These are phyloP conservation scores for Mormyrus iriodes DNA, from an alignment of 2,113 vertebrate genomes.

Conservation along the genomic window DNA sequence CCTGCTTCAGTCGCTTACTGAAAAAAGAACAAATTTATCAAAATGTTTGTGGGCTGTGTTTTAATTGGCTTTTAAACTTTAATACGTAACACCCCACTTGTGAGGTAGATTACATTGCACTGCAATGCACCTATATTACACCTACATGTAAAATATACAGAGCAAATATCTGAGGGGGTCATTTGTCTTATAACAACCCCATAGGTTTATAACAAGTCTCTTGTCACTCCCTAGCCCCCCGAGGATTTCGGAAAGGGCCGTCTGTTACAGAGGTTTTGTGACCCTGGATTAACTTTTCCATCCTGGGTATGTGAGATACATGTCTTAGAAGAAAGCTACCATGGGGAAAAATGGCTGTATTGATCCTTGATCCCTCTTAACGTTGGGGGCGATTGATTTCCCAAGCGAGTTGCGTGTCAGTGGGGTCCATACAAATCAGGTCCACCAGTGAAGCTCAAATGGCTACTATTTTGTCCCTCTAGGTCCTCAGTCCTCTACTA, in stretches of 20 bases:
- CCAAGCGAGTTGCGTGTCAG: conserved; percentile 26
- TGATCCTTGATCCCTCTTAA: background rate
- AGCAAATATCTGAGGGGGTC: background rate
- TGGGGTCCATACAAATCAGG: conserved; percentile 30
- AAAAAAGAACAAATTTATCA: background rate
- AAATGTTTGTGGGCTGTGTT: background rate
- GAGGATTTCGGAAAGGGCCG: background rate
- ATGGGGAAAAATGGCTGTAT: conserved; percentile 14
- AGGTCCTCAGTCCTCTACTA: background rate
- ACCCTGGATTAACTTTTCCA: conserved; percentile 4
- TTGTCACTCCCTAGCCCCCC: background rate
- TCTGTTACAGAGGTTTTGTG: background rate
- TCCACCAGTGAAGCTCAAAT: conserved; percentile 17
- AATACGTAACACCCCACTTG: background rate
- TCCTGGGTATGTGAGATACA: background rate
- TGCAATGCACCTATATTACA: background rate
- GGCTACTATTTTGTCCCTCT: conserved; percentile 43
- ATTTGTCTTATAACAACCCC: background rate
- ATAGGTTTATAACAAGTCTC: background rate
- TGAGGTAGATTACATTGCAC: background rate
- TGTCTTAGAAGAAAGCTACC: background rate
- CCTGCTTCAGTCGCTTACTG: background rate
- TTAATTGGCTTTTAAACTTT: background rate
- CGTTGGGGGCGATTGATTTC: conserved; percentile 29
- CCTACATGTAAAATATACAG: background rate